Evolutionary conservation across 2,113 vertebrate genomes (phyloP).

Genomic region (Greenwoodochromis staneri): DNA sequence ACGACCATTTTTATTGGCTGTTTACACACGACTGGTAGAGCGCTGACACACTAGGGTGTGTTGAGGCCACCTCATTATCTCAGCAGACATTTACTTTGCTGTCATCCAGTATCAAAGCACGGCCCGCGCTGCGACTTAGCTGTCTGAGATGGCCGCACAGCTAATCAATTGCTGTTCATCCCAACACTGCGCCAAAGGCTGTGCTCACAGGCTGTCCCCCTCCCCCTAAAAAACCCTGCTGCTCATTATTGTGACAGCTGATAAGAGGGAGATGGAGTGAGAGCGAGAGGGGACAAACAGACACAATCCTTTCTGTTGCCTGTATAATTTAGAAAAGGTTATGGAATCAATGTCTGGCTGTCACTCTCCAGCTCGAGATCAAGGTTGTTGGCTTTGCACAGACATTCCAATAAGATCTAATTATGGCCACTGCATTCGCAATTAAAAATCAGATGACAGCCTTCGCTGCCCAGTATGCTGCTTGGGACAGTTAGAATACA

Average conservation of each 20-base stretch:
- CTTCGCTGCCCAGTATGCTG: neutral
- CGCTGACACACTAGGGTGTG: neutral
- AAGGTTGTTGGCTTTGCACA: slow-evolving; percentile 1
- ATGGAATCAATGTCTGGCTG: neutral
- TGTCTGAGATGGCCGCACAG: neutral
- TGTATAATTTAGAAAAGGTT: slow-evolving; percentile 13
- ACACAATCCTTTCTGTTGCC: neutral
- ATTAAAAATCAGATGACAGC: slow-evolving; percentile 37
- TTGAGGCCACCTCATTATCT: slow-evolving; percentile 28
- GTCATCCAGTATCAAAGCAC: slow-evolving; percentile 11
- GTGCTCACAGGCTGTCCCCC: neutral
- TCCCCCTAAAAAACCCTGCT: neutral
- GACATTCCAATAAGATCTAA: slow-evolving; percentile 20
- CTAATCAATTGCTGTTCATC: slow-evolving; percentile 29
- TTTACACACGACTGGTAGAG: slow-evolving; percentile 21
- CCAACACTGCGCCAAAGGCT: neutral
- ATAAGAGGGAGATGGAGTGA: neutral
- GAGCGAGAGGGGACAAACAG: neutral
- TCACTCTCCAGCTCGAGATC: neutral
- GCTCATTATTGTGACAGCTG: slow-evolving; percentile 22
- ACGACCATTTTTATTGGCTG: neutral
- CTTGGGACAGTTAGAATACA: neutral
- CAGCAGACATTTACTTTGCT: slow-evolving; percentile 18
- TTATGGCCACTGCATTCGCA: slow-evolving; percentile 2
- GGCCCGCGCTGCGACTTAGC: neutral